Conservation (phyloP, 2,888 invertebrate genomes). For the Odontomyia ornata region DNA sequence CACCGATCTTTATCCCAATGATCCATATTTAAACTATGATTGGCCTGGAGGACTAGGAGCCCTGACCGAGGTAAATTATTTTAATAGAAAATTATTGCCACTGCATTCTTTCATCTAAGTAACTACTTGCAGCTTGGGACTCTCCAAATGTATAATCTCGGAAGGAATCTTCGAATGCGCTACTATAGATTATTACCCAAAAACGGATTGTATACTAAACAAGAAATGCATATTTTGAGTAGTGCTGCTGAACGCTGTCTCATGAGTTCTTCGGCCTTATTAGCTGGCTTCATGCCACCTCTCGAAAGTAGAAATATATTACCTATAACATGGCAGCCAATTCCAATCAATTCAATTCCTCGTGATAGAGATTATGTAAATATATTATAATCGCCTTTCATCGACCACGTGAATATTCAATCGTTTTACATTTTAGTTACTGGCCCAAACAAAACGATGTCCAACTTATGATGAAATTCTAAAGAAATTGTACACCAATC, state of each 20-base stretch:
- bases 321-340: constrained; percentile 82
- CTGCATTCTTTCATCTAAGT: neutral
- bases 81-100: neutral
- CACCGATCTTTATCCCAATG: constrained; percentile 77
- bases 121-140: constrained; percentile 72
- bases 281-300: constrained; percentile 74
- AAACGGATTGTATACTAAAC: constrained; percentile 68
- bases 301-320: constrained; percentile 60
- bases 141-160: constrained; percentile 77
- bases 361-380: constrained; percentile 75
- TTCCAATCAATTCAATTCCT: constrained; percentile 83
- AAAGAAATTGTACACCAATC: constrained; percentile 65
- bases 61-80: constrained; percentile 69
- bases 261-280: constrained; percentile 83
- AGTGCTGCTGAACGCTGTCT: constrained; percentile 85
- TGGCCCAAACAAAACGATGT: constrained; percentile 67
- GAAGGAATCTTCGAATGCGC: constrained; percentile 74
- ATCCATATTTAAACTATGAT: constrained; percentile 76
- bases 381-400: constrained; percentile 33
- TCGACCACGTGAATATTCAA: constrained; percentile 1
- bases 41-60: constrained; percentile 88
- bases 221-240: constrained; percentile 72
- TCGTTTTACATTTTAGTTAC: constrained; percentile 53
- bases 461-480: constrained; percentile 67
- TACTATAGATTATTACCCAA: constrained; percentile 75